Evolutionary conservation across 2,888 invertebrate species (phyloP).

Genomic region (Eumerus sabulonum): DNA sequence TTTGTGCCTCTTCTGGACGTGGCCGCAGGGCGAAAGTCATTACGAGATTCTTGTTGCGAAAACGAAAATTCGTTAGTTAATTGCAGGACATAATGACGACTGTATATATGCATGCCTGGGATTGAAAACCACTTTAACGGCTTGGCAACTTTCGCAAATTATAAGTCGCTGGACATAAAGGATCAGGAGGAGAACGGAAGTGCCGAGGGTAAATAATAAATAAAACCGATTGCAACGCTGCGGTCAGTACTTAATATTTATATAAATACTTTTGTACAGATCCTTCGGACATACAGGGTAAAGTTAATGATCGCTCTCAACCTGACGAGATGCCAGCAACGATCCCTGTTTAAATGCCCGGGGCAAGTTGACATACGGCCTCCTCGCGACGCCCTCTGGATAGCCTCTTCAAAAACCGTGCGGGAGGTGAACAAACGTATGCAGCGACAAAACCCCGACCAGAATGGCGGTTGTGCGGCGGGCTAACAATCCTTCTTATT

Average conservation of each 20-base stretch:
- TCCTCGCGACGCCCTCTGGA: no score
- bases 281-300: no score
- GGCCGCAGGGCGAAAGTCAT: conserved; percentile 54
- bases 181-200: conserved; percentile 27
- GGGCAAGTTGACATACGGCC: no score
- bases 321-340: no score
- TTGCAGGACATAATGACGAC: conserved; percentile 46
- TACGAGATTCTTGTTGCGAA: conserved; percentile 57
- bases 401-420: no score
- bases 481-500: no score
- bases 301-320: no score
- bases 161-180: conserved; percentile 37
- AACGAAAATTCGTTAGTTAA: conserved; percentile 66
- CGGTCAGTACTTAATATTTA: conserved; percentile 61
- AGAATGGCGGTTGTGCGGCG: no score
- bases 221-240: conserved; percentile 9
- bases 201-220: conserved; percentile 29
- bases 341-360: no score
- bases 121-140: conserved; percentile 67
- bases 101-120: conserved; percentile 3
- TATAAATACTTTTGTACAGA: no score
- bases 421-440: no score
- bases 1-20: conserved; percentile 1
- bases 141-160: conserved; percentile 41
- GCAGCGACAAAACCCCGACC: no score